These are phyloP conservation scores for Apostichopus japonicus DNA, from an alignment of 35 echinoderm and acorn worm species.

Conservation along the genomic window DNA sequence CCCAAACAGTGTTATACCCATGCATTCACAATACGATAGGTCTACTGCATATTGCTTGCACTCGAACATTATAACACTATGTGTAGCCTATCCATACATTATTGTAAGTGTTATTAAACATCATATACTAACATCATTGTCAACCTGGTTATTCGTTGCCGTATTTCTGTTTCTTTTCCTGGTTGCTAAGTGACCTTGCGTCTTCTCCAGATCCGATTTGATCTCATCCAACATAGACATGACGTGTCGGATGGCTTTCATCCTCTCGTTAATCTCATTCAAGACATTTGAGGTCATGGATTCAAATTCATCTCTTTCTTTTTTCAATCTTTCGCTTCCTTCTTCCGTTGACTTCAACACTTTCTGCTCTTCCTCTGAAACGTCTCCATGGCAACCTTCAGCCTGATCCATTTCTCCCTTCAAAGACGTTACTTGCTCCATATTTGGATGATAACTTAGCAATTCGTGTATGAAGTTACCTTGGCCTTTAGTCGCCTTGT, in stretches of 20 bases:
- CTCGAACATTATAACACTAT: no score
- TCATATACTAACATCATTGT: not conserved
- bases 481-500: no score
- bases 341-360: not conserved
- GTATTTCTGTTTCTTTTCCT: not conserved
- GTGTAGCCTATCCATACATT: no score
- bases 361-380: not conserved
- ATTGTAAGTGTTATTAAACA: no score
- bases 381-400: constrained; percentile 5
- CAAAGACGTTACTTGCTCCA: not conserved
- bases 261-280: not conserved
- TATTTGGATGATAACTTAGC: not conserved
- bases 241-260: not conserved
- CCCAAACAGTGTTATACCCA: no score
- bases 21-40: no score
- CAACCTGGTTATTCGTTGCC: not conserved
- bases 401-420: not conserved
- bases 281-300: not conserved
- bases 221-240: not conserved
- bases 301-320: not conserved
- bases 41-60: no score
- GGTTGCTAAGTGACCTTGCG: not conserved
- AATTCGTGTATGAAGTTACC: no score
- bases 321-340: not conserved
- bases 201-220: not conserved